Conservation (phyloP, 1,140 invertebrate species). For the Aphelinus atriplicis region DNA sequence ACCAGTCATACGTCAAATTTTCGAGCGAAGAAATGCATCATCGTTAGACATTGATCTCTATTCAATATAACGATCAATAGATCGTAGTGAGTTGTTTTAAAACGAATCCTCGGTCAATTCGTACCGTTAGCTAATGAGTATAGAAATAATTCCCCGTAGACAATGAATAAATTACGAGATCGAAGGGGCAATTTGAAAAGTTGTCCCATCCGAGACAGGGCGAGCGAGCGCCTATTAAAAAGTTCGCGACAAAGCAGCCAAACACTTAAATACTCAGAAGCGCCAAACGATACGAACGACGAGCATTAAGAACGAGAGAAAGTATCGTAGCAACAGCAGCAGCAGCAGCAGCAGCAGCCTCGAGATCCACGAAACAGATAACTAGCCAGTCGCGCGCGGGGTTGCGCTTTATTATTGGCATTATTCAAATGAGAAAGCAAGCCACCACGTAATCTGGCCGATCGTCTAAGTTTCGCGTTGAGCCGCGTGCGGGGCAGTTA, state of each 20-base stretch:
- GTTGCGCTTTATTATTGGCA: slow-evolving; percentile 59
- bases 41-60: no score
- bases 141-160: no score
- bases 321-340: not conserved
- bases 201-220: no score
- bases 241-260: not conserved
- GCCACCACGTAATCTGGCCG: slow-evolving; percentile 55
- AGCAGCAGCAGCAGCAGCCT: not conserved
- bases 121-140: no score
- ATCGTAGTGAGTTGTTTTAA: no score
- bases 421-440: slow-evolving; percentile 61
- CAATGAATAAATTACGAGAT: no score
- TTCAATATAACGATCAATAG: no score
- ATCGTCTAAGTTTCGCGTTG: slow-evolving; percentile 50
- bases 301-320: not conserved
- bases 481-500: not conserved
- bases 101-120: no score
- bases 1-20: no score
- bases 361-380: slow-evolving; percentile 30
- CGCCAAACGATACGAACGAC: not conserved
- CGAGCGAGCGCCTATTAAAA: slow-evolving; percentile 22
- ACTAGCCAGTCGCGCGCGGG: slow-evolving; percentile 23
- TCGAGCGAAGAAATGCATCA: no score
- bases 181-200: no score
- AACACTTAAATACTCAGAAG: slow-evolving; percentile 11